Base-by-base conservation (phyloP, 2,888 invertebrate species). In the Rhyacophila evoluta region DNA sequence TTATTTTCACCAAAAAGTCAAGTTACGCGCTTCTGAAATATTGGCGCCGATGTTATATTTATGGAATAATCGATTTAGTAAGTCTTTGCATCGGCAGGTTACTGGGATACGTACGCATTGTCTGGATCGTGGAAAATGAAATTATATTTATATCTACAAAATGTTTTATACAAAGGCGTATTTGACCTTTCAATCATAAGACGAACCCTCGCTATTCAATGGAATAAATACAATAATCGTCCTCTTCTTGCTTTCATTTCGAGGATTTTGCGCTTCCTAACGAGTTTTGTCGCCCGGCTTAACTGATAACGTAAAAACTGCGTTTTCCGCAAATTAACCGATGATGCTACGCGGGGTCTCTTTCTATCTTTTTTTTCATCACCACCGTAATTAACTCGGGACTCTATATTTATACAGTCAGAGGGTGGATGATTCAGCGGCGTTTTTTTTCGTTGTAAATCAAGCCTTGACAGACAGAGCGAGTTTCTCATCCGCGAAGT, bases 391-490 rank as follows among this genome's bases (percentile, higher is more conserved):
- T 55, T 55, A 55, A 25, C 55, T 55, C 15, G 15, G 55, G 10
- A 55, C 15, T 19, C 55, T 55, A 55, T 55, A 55, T 55, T 55
- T 55, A 55, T 55, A 55, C 55, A 55, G 55, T 55, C 15, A 55
- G 19, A 55, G 55, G 55, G 55, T 55, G 19, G 55, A n/a, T n/a
- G n/a, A 55, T 55, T 55, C 55, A 55, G 55, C 55, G 25, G 55
- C 55, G 25, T 55, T 55, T 55, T 55, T 19, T 19, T 19, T n/a
- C n/a, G n/a, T n/a, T n/a, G n/a, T 19, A 55, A 55, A 55, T 55
- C 55, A 55, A 55, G 55, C 55, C 55, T 55, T 55, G 55, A 55
- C 55, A 55, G 55, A 10, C 55, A 55, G 55, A 25, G 55, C 55
- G 55, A 55, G 15, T 19, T 19, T 25, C 55, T 55, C 55, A 19